Evolutionary conservation across 2,888 invertebrate genomes (phyloP), one percentile per base, ranked within the genome.

Genomic region (Volucella inanis): DNA sequence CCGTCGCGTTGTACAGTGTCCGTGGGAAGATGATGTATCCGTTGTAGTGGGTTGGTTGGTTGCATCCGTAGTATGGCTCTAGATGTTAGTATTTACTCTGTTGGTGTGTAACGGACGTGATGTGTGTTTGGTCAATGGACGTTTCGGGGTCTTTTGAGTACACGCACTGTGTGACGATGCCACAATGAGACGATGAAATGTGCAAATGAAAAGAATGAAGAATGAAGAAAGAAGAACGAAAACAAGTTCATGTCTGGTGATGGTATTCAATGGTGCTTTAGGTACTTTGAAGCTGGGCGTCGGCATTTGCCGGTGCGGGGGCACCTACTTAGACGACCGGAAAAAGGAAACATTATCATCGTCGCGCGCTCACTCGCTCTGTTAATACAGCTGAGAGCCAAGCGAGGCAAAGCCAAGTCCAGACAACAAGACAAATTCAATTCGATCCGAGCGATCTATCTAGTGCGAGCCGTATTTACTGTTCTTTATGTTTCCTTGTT

Each of bases 11-110:
- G 43, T 41, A 47, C 12, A 11, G 15, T 49, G 38, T 15, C 59
- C 85, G 85, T 85, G 85, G 81, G 85, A 85, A 85, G 85, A 76
- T 85, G 81, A 81, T 76, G 75, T 71, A 67, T 81, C 45, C 65
- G 38, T 10, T 65, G 43, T 49, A 31, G 62, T 39, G 14, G 31
- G 70, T 39, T 15, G 49, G 6, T 45, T 18, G 15, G 39, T n/a
- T 38, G 12, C 18, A 6, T 8, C 18, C 10, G 39, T 54, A 11
- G 12, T 9, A 43, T 15, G 38, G 31, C 15, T 57, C 9, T 14
- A 10, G 50, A 50, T 10, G 9, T 14, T 15, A 10, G 31, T 22
- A 10, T 22, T 15, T 38, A 18, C 31, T 57, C 10, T 61, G 50
- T 41, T 41, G 11, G 41, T 61, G 49, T 54, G 61, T 43, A 31